Conservation (phyloP, 2,113 vertebrate species). For the Pomatostomus ruficeps region DNA sequence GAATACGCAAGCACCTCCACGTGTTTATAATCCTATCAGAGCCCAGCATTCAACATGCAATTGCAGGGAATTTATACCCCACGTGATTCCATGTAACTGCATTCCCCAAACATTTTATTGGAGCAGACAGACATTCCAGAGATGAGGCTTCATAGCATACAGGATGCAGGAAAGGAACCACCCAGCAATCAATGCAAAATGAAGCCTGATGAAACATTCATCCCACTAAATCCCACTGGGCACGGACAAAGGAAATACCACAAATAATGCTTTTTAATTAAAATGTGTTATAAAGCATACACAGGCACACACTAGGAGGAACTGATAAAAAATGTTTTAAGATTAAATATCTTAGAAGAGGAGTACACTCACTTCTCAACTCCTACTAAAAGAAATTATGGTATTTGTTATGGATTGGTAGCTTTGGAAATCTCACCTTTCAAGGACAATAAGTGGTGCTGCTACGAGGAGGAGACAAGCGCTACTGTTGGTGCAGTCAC, state of each 20-base stretch:
- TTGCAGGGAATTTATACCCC: not conserved
- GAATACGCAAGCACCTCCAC: not conserved
- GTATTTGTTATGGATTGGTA: not conserved
- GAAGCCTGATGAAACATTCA: conserved; percentile 4
- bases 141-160: not conserved
- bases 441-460: not conserved
- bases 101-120: not conserved
- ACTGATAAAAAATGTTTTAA: not conserved
- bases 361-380: not conserved
- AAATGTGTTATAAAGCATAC: not conserved
- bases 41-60: not conserved
- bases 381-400: not conserved
- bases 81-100: not conserved
- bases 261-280: not conserved
- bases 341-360: not conserved
- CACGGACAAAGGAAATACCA: not conserved
- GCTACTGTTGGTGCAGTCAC: not conserved
- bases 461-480: not conserved
- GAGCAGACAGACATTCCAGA: not conserved
- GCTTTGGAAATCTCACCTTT: not conserved
- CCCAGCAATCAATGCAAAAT: not conserved
- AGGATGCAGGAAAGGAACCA: conserved; percentile 2
- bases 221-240: not conserved
- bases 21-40: not conserved
- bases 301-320: not conserved